phyloP scores from a whole-genome alignment of 2,113 vertebrate species.

The Anhinga anhinga region DNA sequence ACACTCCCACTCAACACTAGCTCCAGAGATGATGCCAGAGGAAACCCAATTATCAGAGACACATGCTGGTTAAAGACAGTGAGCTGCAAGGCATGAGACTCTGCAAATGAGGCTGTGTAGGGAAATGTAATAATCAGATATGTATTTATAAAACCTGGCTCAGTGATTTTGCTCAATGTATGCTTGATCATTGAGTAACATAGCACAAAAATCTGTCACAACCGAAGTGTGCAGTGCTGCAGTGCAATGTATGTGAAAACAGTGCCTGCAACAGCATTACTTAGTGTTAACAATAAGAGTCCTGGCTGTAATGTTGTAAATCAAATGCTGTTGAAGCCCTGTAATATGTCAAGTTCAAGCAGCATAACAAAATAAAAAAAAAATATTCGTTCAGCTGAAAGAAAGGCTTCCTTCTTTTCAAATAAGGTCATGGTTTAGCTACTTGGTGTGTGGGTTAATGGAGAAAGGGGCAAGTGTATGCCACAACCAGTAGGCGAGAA shows the following conservation, averaged over 20 bases:
- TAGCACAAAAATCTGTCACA: neutral
- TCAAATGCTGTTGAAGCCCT: neutral
- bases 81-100: neutral
- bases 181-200: neutral
- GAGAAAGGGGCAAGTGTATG: neutral
- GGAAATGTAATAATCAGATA: neutral
- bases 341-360: neutral
- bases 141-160: slow-evolving; percentile 26
- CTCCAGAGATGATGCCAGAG: neutral
- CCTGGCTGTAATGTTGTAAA: slow-evolving; percentile 3
- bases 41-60: slow-evolving; percentile 45
- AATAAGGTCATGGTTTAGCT: neutral
- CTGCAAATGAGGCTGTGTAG: neutral
- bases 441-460: neutral
- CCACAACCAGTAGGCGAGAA: neutral
- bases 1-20: neutral
- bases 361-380: neutral
- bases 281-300: slow-evolving; percentile 7
- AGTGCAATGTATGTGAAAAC: neutral
- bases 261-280: neutral
- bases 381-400: neutral
- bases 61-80: slow-evolving; percentile 3
- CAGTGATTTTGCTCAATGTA: slow-evolving; percentile 23
- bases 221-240: neutral
- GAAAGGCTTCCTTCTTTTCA: neutral